phyloP scores from a whole-genome alignment of 2,888 invertebrate species.

The Synanthedon andrenaeformis region DNA sequence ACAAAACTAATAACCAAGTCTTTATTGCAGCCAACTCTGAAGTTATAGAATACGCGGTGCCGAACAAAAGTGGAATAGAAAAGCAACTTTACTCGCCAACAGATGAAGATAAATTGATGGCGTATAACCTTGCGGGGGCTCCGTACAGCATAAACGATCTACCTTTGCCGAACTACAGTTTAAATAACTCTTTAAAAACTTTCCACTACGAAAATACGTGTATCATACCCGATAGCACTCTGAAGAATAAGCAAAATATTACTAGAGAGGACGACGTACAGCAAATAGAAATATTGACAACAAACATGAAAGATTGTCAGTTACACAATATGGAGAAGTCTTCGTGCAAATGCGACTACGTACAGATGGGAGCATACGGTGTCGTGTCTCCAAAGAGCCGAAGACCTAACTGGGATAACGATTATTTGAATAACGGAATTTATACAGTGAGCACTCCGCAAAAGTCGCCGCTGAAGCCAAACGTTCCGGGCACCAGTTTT shows the following conservation, averaged over 20 bases:
- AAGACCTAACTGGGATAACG: constrained; percentile 52
- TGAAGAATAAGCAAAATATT: constrained; percentile 55
- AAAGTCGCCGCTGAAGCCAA: constrained; percentile 51
- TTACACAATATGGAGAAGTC: constrained; percentile 53
- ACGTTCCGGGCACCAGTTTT: constrained; percentile 54
- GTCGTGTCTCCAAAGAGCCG: constrained; percentile 51
- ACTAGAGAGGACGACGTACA: constrained; percentile 60
- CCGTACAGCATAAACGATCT: constrained; percentile 56
- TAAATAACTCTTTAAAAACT: constrained; percentile 67
- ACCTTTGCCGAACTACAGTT: constrained; percentile 71
- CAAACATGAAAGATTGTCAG: constrained; percentile 61
- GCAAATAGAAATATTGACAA: constrained; percentile 56
- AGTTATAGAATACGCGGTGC: constrained; percentile 66
- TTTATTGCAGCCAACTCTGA: constrained; percentile 50
- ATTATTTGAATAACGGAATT: constrained; percentile 54
- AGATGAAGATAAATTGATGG: constrained; percentile 62
- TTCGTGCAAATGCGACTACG: constrained; percentile 60
- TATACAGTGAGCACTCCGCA: constrained; percentile 60
- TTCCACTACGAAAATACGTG: constrained; percentile 64
- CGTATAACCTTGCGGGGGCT: constrained; percentile 44
- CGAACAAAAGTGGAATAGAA: constrained; percentile 58
- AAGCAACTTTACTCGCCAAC: constrained; percentile 63
- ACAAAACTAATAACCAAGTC: constrained; percentile 11
- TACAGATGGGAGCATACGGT: constrained; percentile 58
- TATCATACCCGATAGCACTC: constrained; percentile 55